Evolutionary conservation across 2,888 invertebrate species (phyloP).

Genomic region (Morpho deidamia): DNA sequence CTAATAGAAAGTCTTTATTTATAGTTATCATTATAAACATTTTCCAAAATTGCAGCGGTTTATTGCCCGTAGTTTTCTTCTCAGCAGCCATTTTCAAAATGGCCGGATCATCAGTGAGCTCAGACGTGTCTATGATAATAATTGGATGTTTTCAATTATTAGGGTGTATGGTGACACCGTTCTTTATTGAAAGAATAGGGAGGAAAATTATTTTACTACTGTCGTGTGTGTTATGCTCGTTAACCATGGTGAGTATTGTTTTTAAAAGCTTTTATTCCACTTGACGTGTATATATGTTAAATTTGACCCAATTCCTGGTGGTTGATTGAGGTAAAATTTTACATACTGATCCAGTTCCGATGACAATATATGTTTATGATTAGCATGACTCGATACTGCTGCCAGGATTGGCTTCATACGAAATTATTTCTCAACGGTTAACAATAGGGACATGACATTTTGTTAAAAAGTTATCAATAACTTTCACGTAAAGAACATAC

Average conservation of each 20-base stretch:
- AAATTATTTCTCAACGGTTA: too few species aligned
- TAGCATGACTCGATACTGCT: too few species aligned
- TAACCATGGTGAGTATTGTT: constrained; percentile 38
- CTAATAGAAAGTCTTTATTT: constrained; percentile 40
- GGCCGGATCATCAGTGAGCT: constrained; percentile 37
- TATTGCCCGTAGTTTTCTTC: constrained; percentile 37
- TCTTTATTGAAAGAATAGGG: constrained; percentile 44
- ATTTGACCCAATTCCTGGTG: too few species aligned
- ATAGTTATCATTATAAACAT: constrained; percentile 36
- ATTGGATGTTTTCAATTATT: constrained; percentile 40
- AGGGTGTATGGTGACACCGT: constrained; percentile 36
- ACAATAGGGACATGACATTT: too few species aligned
- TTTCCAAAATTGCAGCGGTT: constrained; percentile 42
- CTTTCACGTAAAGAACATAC: too few species aligned
- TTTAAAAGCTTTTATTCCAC: too few species aligned
- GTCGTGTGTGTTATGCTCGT: constrained; percentile 37
- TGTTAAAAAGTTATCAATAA: too few species aligned
- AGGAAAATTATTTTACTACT: constrained; percentile 36
- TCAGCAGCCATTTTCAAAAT: constrained; percentile 41
- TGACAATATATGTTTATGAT: too few species aligned
- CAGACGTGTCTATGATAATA: constrained; percentile 43
- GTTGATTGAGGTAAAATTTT: too few species aligned
- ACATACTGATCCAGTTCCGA: too few species aligned
- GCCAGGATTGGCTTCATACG: too few species aligned
- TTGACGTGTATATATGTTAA: too few species aligned